Evolutionary conservation across 2,888 invertebrate species (phyloP).

Genomic region (Glyphotaelius pellucidus): DNA sequence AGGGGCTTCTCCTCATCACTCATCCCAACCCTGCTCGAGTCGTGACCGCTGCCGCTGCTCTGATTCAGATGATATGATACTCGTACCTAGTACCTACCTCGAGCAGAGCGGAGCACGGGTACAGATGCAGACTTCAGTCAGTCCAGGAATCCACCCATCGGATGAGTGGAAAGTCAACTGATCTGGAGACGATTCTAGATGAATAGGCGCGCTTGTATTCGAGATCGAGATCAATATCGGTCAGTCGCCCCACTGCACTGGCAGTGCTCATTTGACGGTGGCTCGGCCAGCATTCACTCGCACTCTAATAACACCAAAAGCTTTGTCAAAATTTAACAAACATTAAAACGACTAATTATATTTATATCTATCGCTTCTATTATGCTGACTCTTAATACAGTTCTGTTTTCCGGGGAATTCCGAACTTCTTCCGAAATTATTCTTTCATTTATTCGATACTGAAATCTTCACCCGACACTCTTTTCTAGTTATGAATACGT

Average conservation of each 20-base stretch:
- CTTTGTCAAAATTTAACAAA: not conserved
- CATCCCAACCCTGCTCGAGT: slow-evolving; percentile 12
- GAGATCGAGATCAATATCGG: slow-evolving; percentile 49
- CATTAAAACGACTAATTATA: not conserved
- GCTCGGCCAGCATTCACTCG: not conserved
- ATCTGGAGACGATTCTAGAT: slow-evolving; percentile 57
- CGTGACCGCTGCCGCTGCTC: slow-evolving; percentile 25
- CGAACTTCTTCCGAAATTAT: not conserved
- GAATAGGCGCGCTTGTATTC: slow-evolving; percentile 56
- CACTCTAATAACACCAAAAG: not conserved
- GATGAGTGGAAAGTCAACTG: slow-evolving; percentile 54
- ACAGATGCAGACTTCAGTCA: slow-evolving; percentile 22
- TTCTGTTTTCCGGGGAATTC: not conserved
- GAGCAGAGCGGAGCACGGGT: not conserved
- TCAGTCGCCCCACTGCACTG: slow-evolving; percentile 20
- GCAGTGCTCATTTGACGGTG: slow-evolving; percentile 24
- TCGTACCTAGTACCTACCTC: not conserved
- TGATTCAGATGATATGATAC: not conserved
- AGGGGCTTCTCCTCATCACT: slow-evolving; percentile 18
- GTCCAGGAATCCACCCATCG: slow-evolving; percentile 52
- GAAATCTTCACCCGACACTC: not conserved
- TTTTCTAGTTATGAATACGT: not conserved
- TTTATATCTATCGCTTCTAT: too few relatives aligned
- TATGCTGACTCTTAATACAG: too few relatives aligned
- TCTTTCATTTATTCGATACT: not conserved